Percentiles rank a stretch among this genome's conserved stretches.
Conservation (phyloP, 2,113 vertebrate species). For the Martes martes region DNA sequence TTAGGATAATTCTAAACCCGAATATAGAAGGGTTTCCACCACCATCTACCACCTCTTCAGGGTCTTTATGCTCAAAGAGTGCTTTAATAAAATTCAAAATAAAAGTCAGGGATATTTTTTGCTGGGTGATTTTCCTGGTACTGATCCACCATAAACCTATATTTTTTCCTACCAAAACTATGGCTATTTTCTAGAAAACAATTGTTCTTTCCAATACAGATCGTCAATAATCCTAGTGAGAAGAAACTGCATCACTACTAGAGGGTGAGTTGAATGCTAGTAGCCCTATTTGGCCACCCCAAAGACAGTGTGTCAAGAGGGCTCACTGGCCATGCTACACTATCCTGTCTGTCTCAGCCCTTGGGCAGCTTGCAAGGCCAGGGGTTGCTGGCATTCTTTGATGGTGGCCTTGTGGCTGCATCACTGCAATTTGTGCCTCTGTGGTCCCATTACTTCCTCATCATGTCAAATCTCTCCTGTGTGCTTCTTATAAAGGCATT, state of each 20-base stretch:
- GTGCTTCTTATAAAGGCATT: background rate
- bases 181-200: background rate
- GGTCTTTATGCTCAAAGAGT: background rate
- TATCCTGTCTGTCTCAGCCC: no score
- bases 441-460: background rate
- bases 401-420: background rate
- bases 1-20: background rate
- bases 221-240: background rate
- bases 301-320: background rate
- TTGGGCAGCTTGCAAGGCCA: background rate
- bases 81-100: background rate
- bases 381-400: background rate
- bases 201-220: background rate
- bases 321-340: fast-evolving
- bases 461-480: background rate
- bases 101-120: background rate
- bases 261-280: background rate
- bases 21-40: background rate
- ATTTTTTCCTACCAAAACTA: background rate
- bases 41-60: background rate
- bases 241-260: background rate
- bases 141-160: background rate
- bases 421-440: background rate
- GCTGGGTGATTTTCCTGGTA: background rate
- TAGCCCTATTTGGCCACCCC: no score